A percentile compares a stretch with the other conserved stretches of the same genome.
Conservation (phyloP, 2,797 vertebrate species). For the Propithecus perrieri region DNA sequence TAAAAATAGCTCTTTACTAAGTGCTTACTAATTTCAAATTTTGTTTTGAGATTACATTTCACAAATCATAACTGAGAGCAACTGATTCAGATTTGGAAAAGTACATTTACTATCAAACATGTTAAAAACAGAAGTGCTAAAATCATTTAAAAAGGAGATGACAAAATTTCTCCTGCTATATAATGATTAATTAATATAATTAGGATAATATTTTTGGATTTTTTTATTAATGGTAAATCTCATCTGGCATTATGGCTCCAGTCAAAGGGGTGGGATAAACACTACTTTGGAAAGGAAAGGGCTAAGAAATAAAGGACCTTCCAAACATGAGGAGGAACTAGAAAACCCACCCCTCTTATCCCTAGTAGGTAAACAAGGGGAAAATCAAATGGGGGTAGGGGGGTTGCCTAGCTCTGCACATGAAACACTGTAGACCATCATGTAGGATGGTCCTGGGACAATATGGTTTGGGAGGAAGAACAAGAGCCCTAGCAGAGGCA, state of each 20-base stretch:
- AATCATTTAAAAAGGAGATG: constrained; percentile 35
- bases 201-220: background rate
- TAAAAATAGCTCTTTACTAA: constrained; percentile 70
- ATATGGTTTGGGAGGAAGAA: background rate
- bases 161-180: constrained; percentile 5
- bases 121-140: constrained; percentile 39
- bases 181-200: constrained; percentile 26
- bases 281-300: background rate
- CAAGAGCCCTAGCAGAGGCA: background rate
- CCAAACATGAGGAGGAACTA: background rate
- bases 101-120: constrained; percentile 47
- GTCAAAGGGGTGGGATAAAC: background rate
- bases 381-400: background rate
- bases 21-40: constrained; percentile 46
- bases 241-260: background rate
- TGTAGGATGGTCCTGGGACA: background rate
- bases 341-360: background rate
- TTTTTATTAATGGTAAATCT: background rate
- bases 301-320: background rate
- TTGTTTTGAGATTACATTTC: constrained; percentile 52
- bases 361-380: background rate
- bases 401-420: background rate
- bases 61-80: constrained; percentile 25
- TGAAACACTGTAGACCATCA: background rate
- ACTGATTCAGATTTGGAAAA: constrained; percentile 43